These are phyloP conservation scores for Drosophila fungiperda DNA, from an alignment of 2,888 invertebrate species.

Conservation along the genomic window DNA sequence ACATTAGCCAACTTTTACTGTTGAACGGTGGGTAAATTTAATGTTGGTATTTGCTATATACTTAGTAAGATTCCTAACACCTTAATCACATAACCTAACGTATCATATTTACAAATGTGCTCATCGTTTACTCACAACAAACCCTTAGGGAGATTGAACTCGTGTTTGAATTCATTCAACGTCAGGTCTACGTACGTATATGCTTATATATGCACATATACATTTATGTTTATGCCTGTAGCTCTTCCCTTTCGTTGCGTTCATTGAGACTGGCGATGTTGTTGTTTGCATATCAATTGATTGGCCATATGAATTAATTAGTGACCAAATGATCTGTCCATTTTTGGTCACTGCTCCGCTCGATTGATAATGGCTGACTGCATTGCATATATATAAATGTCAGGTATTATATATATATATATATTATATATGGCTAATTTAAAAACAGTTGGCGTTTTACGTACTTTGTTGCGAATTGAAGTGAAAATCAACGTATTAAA, in stretches of 20 bases:
- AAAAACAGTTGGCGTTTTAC: slow-evolving; percentile 57
- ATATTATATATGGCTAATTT: slow-evolving; percentile 39
- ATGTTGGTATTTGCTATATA: background rate
- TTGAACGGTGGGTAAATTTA: background rate
- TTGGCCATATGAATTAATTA: slow-evolving; percentile 47
- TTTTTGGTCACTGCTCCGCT: slow-evolving; percentile 12
- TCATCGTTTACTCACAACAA: background rate
- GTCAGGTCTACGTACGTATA: background rate
- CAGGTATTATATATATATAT: background rate
- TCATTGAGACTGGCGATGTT: background rate
- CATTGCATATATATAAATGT: background rate
- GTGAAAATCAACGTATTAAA: slow-evolving; percentile 34
- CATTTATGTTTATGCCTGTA: background rate
- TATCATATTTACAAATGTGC: background rate
- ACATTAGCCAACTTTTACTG: background rate
- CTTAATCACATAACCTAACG: background rate
- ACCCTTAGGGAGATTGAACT: background rate
- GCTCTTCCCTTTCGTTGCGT: slow-evolving; percentile 1
- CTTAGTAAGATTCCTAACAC: background rate
- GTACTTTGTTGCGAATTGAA: slow-evolving; percentile 55
- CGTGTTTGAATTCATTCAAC: slow-evolving; percentile 36
- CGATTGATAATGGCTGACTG: slow-evolving; percentile 9
- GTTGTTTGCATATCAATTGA: slow-evolving; percentile 58
- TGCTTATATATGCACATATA: background rate
- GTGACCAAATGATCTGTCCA: slow-evolving; percentile 44